Percentiles rank a stretch among this genome's conserved stretches.
Evolutionary conservation across 1,140 invertebrate species (phyloP).

Genomic region (Delia radicum): DNA sequence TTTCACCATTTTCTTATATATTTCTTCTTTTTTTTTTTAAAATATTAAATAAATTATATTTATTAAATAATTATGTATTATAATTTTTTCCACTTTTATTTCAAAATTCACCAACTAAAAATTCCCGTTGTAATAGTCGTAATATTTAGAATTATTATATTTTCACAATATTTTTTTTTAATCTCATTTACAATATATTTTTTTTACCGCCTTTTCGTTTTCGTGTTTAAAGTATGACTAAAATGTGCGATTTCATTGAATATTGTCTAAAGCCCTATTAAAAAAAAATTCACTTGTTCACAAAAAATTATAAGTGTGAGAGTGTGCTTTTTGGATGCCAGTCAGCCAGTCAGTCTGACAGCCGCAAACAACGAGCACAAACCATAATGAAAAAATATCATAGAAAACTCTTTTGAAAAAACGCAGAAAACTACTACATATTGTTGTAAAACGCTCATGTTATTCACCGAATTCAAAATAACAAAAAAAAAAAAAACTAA

Average conservation of each 20-base stretch:
- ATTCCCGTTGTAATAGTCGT: no score
- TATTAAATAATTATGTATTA: not conserved
- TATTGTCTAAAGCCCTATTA: slow-evolving; percentile 12
- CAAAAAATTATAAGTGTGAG: not conserved
- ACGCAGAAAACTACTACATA: not conserved
- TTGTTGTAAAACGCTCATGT: not conserved
- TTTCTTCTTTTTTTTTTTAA: no score
- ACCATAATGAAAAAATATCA: not conserved
- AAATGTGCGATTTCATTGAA: slow-evolving; percentile 23
- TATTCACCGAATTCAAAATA: not conserved
- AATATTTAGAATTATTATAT: no score
- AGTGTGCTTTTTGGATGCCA: not conserved
- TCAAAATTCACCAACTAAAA: no score
- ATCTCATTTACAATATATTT: not conserved
- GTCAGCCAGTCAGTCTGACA: not conserved
- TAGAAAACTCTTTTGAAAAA: not conserved
- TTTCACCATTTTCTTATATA: no score
- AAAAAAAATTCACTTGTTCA: slow-evolving; percentile 6
- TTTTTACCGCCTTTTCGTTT: slow-evolving; percentile 23
- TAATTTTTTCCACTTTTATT: not conserved
- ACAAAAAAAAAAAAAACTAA: no score
- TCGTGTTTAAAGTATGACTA: slow-evolving; percentile 22
- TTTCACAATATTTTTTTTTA: no score
- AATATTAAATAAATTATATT: no score
- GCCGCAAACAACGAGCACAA: not conserved